Evolutionary conservation across 2,888 invertebrate genomes (phyloP).

Genomic region (Cylindroiulus punctatus): DNA sequence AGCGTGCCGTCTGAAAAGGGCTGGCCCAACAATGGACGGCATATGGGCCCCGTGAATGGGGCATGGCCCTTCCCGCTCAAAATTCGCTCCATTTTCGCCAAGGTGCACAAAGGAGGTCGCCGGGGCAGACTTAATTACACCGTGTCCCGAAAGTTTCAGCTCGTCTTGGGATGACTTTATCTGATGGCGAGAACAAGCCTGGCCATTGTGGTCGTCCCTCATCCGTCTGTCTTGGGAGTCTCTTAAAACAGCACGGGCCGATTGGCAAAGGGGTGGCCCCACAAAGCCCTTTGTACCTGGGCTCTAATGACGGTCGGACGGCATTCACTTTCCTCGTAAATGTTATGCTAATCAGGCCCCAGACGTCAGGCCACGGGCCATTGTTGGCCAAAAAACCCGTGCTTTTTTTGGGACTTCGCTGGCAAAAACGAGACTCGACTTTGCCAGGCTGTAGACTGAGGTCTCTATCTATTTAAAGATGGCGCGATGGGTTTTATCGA

Average conservation of each 20-base stretch:
- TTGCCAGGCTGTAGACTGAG: background rate
- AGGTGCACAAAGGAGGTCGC: constrained; percentile 9
- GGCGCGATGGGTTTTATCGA: constrained; percentile 33
- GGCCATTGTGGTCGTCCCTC: background rate
- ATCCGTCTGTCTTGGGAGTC: constrained; percentile 7
- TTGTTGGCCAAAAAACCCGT: background rate
- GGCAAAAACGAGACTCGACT: background rate
- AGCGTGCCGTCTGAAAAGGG: constrained; percentile 42
- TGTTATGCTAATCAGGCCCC: background rate
- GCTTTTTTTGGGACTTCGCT: background rate
- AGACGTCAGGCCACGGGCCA: background rate
- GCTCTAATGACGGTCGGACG: constrained; percentile 4
- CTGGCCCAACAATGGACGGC: constrained; percentile 32
- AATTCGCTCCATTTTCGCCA: background rate
- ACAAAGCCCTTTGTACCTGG: constrained; percentile 40
- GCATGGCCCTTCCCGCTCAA: background rate
- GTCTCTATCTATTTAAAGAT: constrained; percentile 41
- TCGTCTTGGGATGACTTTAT: constrained; percentile 43
- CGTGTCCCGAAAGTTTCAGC: constrained; percentile 23
- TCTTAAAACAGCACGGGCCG: constrained; percentile 11
- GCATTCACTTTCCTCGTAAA: background rate
- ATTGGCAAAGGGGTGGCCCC: background rate
- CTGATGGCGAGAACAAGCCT: background rate
- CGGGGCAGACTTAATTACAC: background rate
- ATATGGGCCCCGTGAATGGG: constrained; percentile 6